Base-by-base conservation (phyloP, 2,888 invertebrate species). In the Escarpia spicata region DNA sequence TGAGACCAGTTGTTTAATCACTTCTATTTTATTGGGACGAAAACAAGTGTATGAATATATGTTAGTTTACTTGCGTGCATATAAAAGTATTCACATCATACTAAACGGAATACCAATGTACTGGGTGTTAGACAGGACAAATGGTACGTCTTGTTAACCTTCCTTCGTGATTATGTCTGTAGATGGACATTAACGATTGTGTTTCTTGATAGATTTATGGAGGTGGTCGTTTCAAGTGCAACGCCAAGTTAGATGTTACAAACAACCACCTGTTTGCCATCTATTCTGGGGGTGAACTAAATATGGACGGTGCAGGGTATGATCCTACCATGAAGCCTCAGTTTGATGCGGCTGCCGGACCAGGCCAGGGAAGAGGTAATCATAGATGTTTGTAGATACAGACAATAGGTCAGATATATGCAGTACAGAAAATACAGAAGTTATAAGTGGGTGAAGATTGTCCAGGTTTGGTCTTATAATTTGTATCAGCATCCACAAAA, bases 211-310 rank as follows among this genome's bases (percentile, higher is more conserved):
- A 95, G 95, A 93, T 95, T 0, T 95, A 95, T 94, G 95, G 95
- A 90, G 95, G 95, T 10, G 95, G 95, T 89, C 93, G 94, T 91
- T 94, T 95, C 92, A 91, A 93, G 43, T 93, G 93, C 12, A 94
- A 94, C 92, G 93, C 94, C 37, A 94, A 93, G 2, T 93, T 95
- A 19, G 93, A 94, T 43, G 92, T 95, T 90, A 93, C 90, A n/a
- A 92, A 94, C 4, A 93, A 93, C 44, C 94, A 95, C 90, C 93
- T 95, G 92, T 92, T 95, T 60, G 95, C 95, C n/a, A 93, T 95
- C 9, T 95, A 95, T 92, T 95, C 95, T 19, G 95, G 95, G 19
- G 95, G 95, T 9, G 93, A 93, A 43, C 92, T 95, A 10, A 93
- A 94, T 92, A 93, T 95, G 3, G 94, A 94, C 93, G 95, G 94